Percentiles rank a stretch among this genome's conserved stretches.
Conservation (phyloP, 2,113 vertebrate species). For the Scopus umbretta region DNA sequence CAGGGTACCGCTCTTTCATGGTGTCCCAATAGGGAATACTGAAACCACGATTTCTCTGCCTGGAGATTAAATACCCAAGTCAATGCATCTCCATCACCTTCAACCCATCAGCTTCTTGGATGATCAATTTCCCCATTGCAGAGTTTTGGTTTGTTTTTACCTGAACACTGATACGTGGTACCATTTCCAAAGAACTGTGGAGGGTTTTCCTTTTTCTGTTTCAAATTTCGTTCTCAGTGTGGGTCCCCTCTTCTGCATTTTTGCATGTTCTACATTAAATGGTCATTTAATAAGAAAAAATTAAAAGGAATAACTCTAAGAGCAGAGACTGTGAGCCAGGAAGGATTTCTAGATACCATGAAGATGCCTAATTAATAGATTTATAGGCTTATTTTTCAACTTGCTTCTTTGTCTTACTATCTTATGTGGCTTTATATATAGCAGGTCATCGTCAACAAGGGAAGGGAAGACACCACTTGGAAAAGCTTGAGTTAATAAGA, state of each 20-base stretch:
- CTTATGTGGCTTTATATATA: not conserved
- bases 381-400: not conserved
- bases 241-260: not conserved
- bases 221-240: not conserved
- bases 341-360: not conserved
- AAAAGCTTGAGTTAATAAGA: not conserved
- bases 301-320: not conserved
- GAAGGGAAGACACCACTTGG: not conserved
- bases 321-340: not conserved
- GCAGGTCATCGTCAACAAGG: not conserved
- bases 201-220: not conserved
- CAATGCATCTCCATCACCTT: not conserved
- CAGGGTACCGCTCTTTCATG: not conserved
- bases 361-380: not conserved
- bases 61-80: not conserved
- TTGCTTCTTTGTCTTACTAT: not conserved
- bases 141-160: not conserved
- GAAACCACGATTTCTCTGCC: not conserved
- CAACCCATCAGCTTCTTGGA: not conserved
- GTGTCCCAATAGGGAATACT: not conserved
- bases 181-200: not conserved
- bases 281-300: not conserved
- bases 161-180: not conserved
- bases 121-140: not conserved
- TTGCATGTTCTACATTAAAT: not conserved